Percentiles rank a stretch among this genome's conserved stretches.
phyloP scores from a whole-genome alignment of 2,113 vertebrate genomes.

The Tringa solitaria region DNA sequence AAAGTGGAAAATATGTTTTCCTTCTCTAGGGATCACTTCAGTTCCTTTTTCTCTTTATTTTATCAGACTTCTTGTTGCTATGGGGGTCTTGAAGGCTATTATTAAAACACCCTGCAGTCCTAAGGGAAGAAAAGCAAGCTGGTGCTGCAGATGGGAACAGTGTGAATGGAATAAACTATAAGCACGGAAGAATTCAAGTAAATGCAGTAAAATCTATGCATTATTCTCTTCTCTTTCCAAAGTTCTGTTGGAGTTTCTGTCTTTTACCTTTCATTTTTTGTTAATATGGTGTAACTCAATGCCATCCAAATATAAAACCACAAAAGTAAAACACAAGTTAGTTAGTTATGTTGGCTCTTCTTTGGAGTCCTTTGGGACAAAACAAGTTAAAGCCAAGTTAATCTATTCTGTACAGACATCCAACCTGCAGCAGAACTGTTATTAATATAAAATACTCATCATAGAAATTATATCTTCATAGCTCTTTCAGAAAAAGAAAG shows the following conservation, averaged over 20 bases:
- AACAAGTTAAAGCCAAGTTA: background rate
- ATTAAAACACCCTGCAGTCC: conserved; percentile 70
- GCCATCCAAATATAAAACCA: background rate
- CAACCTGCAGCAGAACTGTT: background rate
- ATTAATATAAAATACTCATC: background rate
- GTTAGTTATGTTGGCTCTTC: background rate
- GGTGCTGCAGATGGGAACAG: conserved; percentile 65
- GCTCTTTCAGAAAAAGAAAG: background rate
- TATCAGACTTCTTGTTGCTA: conserved; percentile 54
- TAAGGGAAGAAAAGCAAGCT: conserved; percentile 70
- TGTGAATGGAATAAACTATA: conserved; percentile 41
- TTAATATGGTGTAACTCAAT: background rate
- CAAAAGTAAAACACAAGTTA: background rate
- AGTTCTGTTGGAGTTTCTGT: background rate
- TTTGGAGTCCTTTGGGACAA: background rate
- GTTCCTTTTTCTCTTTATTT: conserved; percentile 60
- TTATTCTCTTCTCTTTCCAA: background rate
- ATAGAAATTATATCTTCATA: background rate
- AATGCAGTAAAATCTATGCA: background rate
- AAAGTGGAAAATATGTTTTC: conserved; percentile 63
- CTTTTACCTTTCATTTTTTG: background rate
- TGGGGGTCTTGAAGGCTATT: conserved; percentile 52
- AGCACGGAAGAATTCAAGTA: conserved; percentile 5
- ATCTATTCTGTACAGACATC: background rate
- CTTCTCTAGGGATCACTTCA: conserved; percentile 54